phyloP scores from a whole-genome alignment of 2,797 vertebrate species.

The Odontamblyopus lacepedii region DNA sequence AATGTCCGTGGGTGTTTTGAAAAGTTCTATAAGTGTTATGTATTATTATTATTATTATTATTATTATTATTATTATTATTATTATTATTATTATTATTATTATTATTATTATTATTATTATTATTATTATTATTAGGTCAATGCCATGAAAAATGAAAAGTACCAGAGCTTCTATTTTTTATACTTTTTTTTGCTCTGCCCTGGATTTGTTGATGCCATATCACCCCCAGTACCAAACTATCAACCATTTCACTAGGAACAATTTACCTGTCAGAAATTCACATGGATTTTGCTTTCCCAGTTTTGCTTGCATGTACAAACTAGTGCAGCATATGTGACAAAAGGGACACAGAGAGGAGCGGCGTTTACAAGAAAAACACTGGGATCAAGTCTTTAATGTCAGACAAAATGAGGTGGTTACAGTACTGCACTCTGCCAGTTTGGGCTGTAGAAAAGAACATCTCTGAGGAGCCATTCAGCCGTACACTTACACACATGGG shows the following conservation, averaged over 20 bases:
- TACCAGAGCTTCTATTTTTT: too few species aligned
- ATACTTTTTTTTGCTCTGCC: conserved; percentile 35
- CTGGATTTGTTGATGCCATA: conserved; percentile 32
- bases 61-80: too few species aligned
- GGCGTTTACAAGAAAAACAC: conserved; percentile 60
- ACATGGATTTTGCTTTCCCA: not conserved
- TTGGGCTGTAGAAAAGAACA: conserved; percentile 39
- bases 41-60: too few species aligned
- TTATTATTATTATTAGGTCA: too few species aligned
- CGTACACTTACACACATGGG: conserved; percentile 5
- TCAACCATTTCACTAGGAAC: conserved; percentile 5
- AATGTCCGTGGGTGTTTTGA: too few species aligned
- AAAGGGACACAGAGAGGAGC: conserved; percentile 39
- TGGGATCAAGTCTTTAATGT: conserved; percentile 54
- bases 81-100: too few species aligned
- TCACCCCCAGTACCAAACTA: conserved; percentile 14
- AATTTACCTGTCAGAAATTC: not conserved
- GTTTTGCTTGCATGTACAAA: conserved; percentile 16
- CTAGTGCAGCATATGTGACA: conserved; percentile 30
- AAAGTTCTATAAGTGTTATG: too few species aligned
- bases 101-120: too few species aligned
- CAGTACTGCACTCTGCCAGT: conserved; percentile 44
- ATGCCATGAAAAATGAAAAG: too few species aligned
- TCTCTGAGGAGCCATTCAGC: conserved; percentile 23
- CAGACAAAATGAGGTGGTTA: conserved; percentile 49